phyloP scores from a whole-genome alignment of 2,797 vertebrate species.

The Danio aesculapii region DNA sequence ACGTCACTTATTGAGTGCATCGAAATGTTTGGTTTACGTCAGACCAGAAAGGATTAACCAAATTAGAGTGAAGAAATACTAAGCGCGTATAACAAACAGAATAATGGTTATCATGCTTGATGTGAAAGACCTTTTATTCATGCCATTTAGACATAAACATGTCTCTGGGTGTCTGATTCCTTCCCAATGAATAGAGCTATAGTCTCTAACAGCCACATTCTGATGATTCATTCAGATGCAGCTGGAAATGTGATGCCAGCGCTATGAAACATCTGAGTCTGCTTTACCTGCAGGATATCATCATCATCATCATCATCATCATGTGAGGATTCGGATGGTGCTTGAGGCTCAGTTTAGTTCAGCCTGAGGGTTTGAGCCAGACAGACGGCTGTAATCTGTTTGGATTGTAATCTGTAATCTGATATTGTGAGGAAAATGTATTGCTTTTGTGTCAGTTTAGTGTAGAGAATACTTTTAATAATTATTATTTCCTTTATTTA shows the following conservation, averaged over 20 bases:
- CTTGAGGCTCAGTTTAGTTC: constrained; percentile 5
- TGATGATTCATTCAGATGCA: constrained; percentile 11
- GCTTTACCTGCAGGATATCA: background rate
- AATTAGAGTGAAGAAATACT: too few relatives aligned
- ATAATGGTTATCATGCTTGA: too few relatives aligned
- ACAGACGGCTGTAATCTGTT: constrained; percentile 37
- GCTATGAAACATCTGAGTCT: background rate
- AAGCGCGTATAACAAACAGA: too few relatives aligned
- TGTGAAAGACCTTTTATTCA: too few relatives aligned
- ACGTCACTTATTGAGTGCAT: too few relatives aligned
- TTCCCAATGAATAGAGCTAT: background rate
- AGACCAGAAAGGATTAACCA: too few relatives aligned
- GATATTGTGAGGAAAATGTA: constrained; percentile 33
- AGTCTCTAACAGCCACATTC: background rate
- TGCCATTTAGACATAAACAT: background rate
- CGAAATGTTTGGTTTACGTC: too few relatives aligned
- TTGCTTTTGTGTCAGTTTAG: too few relatives aligned
- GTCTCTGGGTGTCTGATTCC: background rate
- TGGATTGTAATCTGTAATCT: constrained; percentile 27
- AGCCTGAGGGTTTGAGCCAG: constrained; percentile 33
- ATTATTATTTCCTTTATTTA: too few relatives aligned
- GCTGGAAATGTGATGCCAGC: constrained; percentile 8
- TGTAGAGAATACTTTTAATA: too few relatives aligned
- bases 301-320: too few relatives aligned
- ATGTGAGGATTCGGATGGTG: background rate